Base-by-base conservation (phyloP, 1,140 invertebrate genomes). In the Heliothis subflexa region DNA sequence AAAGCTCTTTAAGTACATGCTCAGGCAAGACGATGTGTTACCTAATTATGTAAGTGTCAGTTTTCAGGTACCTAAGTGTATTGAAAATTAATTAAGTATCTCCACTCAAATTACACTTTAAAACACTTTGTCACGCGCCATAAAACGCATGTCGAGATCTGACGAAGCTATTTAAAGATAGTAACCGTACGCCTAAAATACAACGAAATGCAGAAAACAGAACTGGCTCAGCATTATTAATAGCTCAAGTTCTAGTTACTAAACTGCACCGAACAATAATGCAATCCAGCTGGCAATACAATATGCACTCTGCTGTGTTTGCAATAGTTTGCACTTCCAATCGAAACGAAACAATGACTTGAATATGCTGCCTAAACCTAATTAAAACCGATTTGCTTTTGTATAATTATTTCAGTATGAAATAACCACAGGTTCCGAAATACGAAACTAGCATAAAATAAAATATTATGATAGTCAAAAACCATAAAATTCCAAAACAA, bases 151-250 rank as follows among this genome's bases (percentile, higher is more conserved):
- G 18, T 13, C 25, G n/a, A 47, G 71, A 54, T 73, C 61, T 45
- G 54, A 59, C 54, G 40, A 33, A 57, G 33, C 71, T 73, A 73
- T 73, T 73, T 57, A 10, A 40, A 73, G 71, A 13, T n/a, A 73
- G 54, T 45, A 45, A 47, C 71, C 33, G 21, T 71, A 59, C 66
- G 25, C 25, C 49, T 55, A 73, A 81, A 81, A 62, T 74, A 78
- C 68, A 59, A 59, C 61, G 61, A 78, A 81, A 64, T 59, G 70
- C 66, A 75, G 33, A 33, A 78, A 78, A 61, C 16, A 81, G 79
- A 78, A 73, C 70, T 81, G 68, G 75, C 40, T 54, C 75, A 78
- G 33, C 49, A 73, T 66, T 78, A 81, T 73, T 78, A 78, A 57
- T 68, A 72, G 50, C 52, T 59, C 59, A 77, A 78, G 57, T 81